phyloP scores from a whole-genome alignment of 1,140 invertebrate genomes.

The Platyscapa corneri region DNA sequence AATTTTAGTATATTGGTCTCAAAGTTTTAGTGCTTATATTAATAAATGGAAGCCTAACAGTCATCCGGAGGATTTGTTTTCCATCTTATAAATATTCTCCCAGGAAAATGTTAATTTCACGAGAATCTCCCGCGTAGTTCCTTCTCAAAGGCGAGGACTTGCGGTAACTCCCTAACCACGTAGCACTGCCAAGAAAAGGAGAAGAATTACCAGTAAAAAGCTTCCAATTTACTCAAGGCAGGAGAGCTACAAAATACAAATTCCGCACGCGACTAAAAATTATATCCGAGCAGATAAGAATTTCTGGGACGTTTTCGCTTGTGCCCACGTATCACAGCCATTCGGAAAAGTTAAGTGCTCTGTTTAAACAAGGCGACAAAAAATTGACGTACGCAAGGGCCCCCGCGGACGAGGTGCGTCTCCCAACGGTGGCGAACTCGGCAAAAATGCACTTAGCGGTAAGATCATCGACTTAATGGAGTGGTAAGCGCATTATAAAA shows the following conservation, averaged over 20 bases:
- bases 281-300: neutral
- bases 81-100: no score
- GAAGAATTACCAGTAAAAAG: no score
- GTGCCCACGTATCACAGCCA: neutral
- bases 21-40: no score
- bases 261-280: no score
- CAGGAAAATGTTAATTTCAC: no score
- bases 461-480: conserved; percentile 50
- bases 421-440: neutral
- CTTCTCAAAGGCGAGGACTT: no score
- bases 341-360: conserved; percentile 1
- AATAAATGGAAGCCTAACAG: no score
- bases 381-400: neutral
- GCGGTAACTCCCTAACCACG: neutral
- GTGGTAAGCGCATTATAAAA: conserved; percentile 45
- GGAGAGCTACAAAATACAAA: neutral
- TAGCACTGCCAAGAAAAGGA: neutral
- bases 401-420: neutral
- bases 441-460: conserved; percentile 45
- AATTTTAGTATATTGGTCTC: no score
- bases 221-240: neutral
- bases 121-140: no score
- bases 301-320: neutral
- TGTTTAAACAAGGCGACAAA: neutral
- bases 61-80: no score